Conservation (phyloP, 2,888 invertebrate species). For the Halictus ligatus region DNA sequence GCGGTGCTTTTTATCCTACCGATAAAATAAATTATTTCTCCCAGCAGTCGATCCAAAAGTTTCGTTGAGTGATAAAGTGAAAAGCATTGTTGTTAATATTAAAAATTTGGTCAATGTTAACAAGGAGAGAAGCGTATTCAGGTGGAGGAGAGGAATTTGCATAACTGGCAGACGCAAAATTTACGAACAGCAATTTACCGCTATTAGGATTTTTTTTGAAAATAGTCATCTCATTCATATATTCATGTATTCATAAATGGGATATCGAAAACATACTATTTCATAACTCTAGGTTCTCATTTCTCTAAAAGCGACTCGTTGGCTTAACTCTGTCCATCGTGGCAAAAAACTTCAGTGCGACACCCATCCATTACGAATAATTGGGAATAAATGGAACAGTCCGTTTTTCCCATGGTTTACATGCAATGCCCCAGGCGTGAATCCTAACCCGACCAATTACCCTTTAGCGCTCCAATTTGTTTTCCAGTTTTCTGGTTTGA, state of each 20-base stretch:
- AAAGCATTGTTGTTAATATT: not conserved
- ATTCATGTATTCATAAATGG: constrained; percentile 11
- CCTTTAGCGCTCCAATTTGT: constrained; percentile 10
- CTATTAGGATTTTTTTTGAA: not conserved
- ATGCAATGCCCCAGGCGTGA: not conserved
- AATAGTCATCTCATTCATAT: not conserved
- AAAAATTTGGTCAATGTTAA: not conserved
- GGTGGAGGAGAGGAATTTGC: not conserved
- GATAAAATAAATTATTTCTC: not conserved
- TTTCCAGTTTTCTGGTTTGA: not conserved
- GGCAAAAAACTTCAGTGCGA: not conserved
- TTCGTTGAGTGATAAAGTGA: not conserved
- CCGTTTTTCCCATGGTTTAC: constrained; percentile 11
- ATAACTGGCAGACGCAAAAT: not conserved
- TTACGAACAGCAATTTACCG: not conserved
- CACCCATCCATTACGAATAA: constrained; percentile 18
- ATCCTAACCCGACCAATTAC: constrained; percentile 52
- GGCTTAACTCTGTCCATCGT: not conserved
- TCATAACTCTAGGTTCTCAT: not conserved
- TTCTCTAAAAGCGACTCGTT: not conserved
- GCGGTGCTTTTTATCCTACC: not conserved
- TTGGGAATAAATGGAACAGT: constrained; percentile 5
- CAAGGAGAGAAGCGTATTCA: not conserved
- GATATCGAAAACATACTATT: not conserved
- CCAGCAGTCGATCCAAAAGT: not conserved